Conservation (phyloP, 2,113 vertebrate species). For the Notarius lentiginosus region DNA sequence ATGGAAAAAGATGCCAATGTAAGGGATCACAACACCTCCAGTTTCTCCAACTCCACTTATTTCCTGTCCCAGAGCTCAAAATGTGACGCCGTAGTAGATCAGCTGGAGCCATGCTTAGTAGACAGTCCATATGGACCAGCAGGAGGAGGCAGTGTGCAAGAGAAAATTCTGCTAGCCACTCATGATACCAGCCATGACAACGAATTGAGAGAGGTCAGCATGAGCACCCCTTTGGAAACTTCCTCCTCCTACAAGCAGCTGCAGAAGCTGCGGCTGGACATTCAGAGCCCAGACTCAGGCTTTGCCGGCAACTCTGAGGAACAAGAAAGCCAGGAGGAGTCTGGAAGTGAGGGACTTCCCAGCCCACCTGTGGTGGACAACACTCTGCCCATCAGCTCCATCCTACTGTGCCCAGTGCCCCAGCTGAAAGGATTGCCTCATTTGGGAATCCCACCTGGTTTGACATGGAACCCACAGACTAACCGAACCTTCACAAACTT, state of each 20-base stretch:
- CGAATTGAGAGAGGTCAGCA: neutral
- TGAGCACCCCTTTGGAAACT: neutral
- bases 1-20: neutral
- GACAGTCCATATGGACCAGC: slow-evolving; percentile 56
- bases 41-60: slow-evolving; percentile 67
- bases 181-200: neutral
- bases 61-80: slow-evolving; percentile 51
- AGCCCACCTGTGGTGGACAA: slow-evolving; percentile 34
- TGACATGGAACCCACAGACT: neutral
- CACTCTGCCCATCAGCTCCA: neutral
- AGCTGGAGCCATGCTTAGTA: slow-evolving; percentile 45
- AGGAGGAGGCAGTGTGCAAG: neutral
- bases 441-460: neutral
- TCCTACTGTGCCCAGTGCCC: neutral
- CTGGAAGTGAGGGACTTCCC: slow-evolving; percentile 38
- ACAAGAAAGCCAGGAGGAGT: slow-evolving; percentile 59
- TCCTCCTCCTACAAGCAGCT: slow-evolving; percentile 59
- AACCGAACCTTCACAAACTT: neutral
- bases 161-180: neutral
- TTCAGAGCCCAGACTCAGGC: slow-evolving; percentile 64
- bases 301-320: slow-evolving; percentile 47
- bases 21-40: slow-evolving; percentile 36
- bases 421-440: neutral
- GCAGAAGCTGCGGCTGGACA: slow-evolving; percentile 46
- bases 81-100: neutral